Base-by-base conservation (phyloP, 2,113 vertebrate genomes). In the Odontesthes bonariensis region DNA sequence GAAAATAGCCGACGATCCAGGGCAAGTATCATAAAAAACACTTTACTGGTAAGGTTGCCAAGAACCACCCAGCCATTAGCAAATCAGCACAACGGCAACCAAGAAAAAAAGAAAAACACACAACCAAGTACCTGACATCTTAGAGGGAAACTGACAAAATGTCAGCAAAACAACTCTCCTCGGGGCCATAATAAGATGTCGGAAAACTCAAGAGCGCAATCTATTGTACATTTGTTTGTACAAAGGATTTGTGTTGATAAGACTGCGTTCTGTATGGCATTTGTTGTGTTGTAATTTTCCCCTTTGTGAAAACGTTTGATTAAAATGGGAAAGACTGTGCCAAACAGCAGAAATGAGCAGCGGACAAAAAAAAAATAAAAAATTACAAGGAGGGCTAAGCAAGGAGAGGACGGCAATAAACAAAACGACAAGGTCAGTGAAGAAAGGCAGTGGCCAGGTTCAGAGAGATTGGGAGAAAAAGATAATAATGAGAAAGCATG, bases 401-500 rank as follows among this genome's bases (percentile, higher is more conserved):
- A 55, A 68, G 51, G 12, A 61, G 49, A 66, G 9, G 52, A 75
- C 31, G 8, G 22, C 11, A 52, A 44, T 58, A 75, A 46, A 60
- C 7, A 8, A 60, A 68, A 70, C 33, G 22, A 66, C 55, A 67
- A 78, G 62, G 58, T 66, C 54, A 73, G 51, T 60, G 57, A 69
- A 35, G 67, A 59, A 67, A 20, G 66, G 51, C 31, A 73, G 40
- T 8, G 32, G 31, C 49, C 6, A 51, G 7, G 20, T 54, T 62
- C 27, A 64, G 44, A 47, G 20, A 69, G 73, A 75, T 60, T 46
- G 47, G 49, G 20, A 53, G 8, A 62, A 22, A 58, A 40, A 73
- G 66, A 77, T 74, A 66, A 80, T 58, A 68, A 77, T 46, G 73
- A 72, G 27, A 16, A 19, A 58, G 66, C 33, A 35, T 17, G 12